These are phyloP conservation scores for Chelonus formosanus DNA, from an alignment of 2,888 invertebrate genomes.

Conservation along the genomic window DNA sequence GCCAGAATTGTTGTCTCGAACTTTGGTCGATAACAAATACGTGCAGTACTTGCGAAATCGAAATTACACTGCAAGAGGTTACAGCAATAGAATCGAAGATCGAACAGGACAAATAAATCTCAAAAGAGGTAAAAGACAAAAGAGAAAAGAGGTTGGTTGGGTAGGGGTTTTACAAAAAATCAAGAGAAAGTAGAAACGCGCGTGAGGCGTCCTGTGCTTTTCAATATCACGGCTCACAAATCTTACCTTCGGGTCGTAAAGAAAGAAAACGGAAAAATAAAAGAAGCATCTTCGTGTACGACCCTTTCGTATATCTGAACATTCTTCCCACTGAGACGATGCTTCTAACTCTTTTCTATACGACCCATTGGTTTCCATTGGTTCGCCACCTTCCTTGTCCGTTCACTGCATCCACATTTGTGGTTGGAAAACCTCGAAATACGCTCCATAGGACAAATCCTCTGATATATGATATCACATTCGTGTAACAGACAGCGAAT, in stretches of 20 bases:
- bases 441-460: conserved; percentile 43
- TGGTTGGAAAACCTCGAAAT: conserved; percentile 43
- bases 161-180: conserved; percentile 11
- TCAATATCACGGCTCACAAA: conserved; percentile 48
- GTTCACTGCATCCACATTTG: conserved; percentile 21
- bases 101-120: conserved; percentile 24
- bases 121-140: conserved; percentile 12
- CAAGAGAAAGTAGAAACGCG: conserved; percentile 24
- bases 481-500: conserved; percentile 1
- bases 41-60: conserved; percentile 37
- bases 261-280: conserved; percentile 16
- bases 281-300: conserved; percentile 28
- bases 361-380: conserved; percentile 30
- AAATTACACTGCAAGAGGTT: conserved; percentile 29
- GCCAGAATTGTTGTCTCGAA: conserved; percentile 38
- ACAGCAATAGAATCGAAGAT: conserved; percentile 23
- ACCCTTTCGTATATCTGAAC: conserved; percentile 26
- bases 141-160: conserved; percentile 14
- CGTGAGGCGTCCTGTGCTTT: conserved; percentile 38
- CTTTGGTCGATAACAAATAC: conserved; percentile 39
- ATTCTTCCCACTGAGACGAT: conserved; percentile 21
- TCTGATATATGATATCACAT: conserved; percentile 44
- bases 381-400: conserved; percentile 18
- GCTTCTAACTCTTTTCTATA: conserved; percentile 24
- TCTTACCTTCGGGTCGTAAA: conserved; percentile 37